Conservation (phyloP, 2,888 invertebrate genomes). For the Xylota sylvarum region DNA sequence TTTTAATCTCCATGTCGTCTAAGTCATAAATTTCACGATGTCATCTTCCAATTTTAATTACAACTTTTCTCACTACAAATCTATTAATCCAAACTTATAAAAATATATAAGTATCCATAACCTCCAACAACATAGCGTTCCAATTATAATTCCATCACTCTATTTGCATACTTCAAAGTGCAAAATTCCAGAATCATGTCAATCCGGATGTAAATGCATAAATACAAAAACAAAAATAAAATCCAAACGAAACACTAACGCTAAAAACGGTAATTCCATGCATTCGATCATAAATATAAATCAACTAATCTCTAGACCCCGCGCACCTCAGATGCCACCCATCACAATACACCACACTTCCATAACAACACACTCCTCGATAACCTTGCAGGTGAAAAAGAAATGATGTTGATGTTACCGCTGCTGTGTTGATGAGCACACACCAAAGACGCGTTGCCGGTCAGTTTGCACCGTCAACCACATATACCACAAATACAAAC, state of each 20-base stretch:
- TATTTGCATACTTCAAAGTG: constrained; percentile 16
- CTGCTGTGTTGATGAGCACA: constrained; percentile 66
- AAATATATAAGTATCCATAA: constrained; percentile 6
- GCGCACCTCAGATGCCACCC: constrained; percentile 32
- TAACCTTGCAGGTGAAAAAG: constrained; percentile 70
- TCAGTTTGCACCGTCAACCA: constrained; percentile 43
- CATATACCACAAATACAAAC: too few relatives aligned
- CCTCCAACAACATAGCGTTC: constrained; percentile 9
- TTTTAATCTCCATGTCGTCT: not conserved
- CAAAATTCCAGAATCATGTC: constrained; percentile 42
- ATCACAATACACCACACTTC: constrained; percentile 20
- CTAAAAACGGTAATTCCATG: constrained; percentile 69
- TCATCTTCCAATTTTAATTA: constrained; percentile 1
- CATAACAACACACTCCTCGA: constrained; percentile 36
- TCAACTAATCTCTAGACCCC: constrained; percentile 59
- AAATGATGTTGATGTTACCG: constrained; percentile 37
- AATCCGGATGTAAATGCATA: constrained; percentile 64
- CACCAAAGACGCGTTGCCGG: constrained; percentile 55
- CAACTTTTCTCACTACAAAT: not conserved
- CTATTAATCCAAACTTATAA: not conserved
- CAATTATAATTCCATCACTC: constrained; percentile 22
- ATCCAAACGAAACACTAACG: constrained; percentile 1
- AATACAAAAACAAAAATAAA: constrained; percentile 25
- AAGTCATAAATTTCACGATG: not conserved
- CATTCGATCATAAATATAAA: constrained; percentile 70